These are phyloP conservation scores for Drosophila subsilvestris DNA, from an alignment of 2,888 invertebrate species.

Conservation along the genomic window DNA sequence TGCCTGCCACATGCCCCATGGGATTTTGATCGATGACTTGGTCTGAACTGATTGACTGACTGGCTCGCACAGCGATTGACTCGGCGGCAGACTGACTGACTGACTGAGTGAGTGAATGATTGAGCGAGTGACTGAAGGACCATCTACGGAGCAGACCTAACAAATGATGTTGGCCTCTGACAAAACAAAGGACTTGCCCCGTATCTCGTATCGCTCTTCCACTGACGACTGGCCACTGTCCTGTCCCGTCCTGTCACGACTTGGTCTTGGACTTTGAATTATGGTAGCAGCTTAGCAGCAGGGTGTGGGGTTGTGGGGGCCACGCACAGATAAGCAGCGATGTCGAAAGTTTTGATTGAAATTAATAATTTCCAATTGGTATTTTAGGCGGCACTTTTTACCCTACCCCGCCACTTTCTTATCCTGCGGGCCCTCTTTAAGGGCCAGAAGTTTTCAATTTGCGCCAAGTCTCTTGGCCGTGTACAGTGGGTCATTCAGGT, in stretches of 20 bases:
- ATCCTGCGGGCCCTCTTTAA: neutral
- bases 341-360: slow-evolving; percentile 74
- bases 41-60: slow-evolving; percentile 40
- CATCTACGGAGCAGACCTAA: slow-evolving; percentile 29
- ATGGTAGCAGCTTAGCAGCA: slow-evolving; percentile 18
- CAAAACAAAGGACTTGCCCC: slow-evolving; percentile 41
- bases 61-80: slow-evolving; percentile 28
- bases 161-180: slow-evolving; percentile 59
- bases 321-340: slow-evolving; percentile 70
- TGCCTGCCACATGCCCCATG: slow-evolving; percentile 10
- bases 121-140: slow-evolving; percentile 24
- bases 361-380: slow-evolving; percentile 76
- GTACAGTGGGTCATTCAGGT: slow-evolving; percentile 16
- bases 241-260: neutral
- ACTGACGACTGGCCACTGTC: neutral
- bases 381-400: slow-evolving; percentile 41
- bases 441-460: slow-evolving; percentile 56
- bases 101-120: slow-evolving; percentile 10
- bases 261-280: slow-evolving; percentile 23
- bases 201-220: neutral
- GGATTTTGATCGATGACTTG: slow-evolving; percentile 42
- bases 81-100: slow-evolving; percentile 3
- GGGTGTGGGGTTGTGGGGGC: slow-evolving; percentile 28
- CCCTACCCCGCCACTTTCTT: slow-evolving; percentile 2
- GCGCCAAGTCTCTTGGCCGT: slow-evolving; percentile 42